Base-by-base conservation (phyloP, 2,113 vertebrate genomes). In the Apus apus region DNA sequence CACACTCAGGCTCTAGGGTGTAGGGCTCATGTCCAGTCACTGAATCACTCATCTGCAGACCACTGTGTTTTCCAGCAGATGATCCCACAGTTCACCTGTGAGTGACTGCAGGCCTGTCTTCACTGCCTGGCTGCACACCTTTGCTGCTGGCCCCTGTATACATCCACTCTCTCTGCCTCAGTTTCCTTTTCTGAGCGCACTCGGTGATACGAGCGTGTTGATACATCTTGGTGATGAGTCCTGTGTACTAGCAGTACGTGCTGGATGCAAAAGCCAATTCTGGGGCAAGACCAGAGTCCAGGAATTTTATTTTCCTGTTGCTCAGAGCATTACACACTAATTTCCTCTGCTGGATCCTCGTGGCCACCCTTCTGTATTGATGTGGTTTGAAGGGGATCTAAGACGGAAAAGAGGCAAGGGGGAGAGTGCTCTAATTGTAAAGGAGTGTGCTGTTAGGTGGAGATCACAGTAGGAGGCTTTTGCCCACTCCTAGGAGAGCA, bases 1-100 rank as follows among this genome's bases (percentile, higher is more conserved):
- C 32, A 30, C 14, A 9, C 34, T 8, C 1, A 0, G 76, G 17
- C 51, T n/a, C 32, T n/a, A 16, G 43, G 9, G 3, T 9, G 6
- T 3, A 25, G 40, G 70, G 23, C 22, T 84, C 51, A 8, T 1
- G 1, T 32, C 32, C 60, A 19, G 9, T 15, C 43, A 29, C 48
- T 9, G 56, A 58, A 12, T 50, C 32, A 4, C 40, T 21, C 10
- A 1, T 3, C 36, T 58, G 64, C 43, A 50, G 73, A 15, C 4
- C 8, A 15, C 2, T 48, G 30, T 7, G 2, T 40, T 71, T 58
- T 16, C 13, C 11, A 25, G 54, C 56, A 53, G 76, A 8, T 2
- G 1, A 21, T 73, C 16, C 58, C 0, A 1, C 11, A 5, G 32
- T 2, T 36, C 3, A 2, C 7, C 10, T 2, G 0, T 9, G 51